Base-by-base conservation (phyloP, 2,888 invertebrate species). In the Meiosimyza decipiens region DNA sequence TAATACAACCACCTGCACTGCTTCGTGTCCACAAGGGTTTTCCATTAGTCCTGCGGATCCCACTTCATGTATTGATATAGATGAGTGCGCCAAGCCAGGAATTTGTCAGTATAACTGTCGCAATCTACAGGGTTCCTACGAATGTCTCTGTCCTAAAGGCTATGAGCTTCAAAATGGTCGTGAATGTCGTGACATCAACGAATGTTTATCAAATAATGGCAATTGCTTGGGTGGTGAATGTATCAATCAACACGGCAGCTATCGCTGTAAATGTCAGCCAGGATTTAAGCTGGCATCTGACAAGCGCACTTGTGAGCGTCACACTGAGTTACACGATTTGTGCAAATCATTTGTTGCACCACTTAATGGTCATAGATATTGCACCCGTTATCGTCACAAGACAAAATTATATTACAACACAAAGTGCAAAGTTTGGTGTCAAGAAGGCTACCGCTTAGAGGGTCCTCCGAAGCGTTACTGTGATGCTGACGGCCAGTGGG, bases 61-160 rank as follows among this genome's bases (percentile, higher is more conserved):
- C 11, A 68, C 63, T 3, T 81, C 81, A 49, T 89, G 89, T 74
- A 75, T 84, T 3, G 89, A 89, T 82, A 82, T 89, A 49, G 88
- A 91, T 82, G 87, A 87, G 79, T 93, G 92, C 77, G 78, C 84
- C 3, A 84, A 86, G 60, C 89, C 90, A 72, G 90, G 90, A 1
- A 75, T 84, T 2, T 91, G 90, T 75, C 85, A 88, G 18, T 88
- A 88, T 74, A 82, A 82, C 13, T 91, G 91, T 74, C 76, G 81
- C 3, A 90, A 90, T 75, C 81, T 83, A 0, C 83, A 86, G 9
- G 90, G 90, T 1, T 87, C 88, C 2, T 90, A 86, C 55, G 86
- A 87, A 74, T 94, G 94, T 81, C 84, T 84, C n/a, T 93, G 93
- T 79, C 89, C 89, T 15, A 80, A 85, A 3, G 92, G 92, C 0